A percentile compares a stretch with the other conserved stretches of the same genome.
phyloP scores from a whole-genome alignment of 2,113 vertebrate genomes.

The Coptodon bakossiorum region DNA sequence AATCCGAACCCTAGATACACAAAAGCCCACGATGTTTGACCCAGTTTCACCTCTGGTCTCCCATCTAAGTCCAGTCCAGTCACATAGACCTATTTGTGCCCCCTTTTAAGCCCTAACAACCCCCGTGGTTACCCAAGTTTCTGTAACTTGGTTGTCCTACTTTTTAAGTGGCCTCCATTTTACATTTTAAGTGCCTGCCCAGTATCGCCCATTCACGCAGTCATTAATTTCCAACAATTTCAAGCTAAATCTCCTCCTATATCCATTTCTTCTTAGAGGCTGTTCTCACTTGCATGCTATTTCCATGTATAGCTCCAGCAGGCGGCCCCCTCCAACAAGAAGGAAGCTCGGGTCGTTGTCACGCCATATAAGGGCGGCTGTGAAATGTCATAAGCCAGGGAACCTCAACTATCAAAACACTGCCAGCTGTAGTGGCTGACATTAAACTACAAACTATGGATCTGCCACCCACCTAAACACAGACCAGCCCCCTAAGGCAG shows the following conservation, averaged over 20 bases:
- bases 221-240: background rate
- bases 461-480: background rate
- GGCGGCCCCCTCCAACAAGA: background rate
- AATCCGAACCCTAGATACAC: background rate
- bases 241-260: background rate
- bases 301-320: background rate
- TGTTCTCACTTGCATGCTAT: background rate
- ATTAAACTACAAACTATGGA: background rate
- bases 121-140: background rate
- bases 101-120: background rate
- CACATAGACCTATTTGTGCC: background rate
- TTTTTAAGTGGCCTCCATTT: background rate
- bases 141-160: background rate
- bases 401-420: background rate
- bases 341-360: background rate
- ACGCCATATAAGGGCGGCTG: background rate
- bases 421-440: background rate
- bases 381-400: background rate
- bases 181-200: background rate
- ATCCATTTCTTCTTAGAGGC: background rate
- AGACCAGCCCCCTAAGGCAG: background rate
- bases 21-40: background rate
- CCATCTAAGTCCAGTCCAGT: background rate
- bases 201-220: background rate
- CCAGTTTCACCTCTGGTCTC: background rate